phyloP scores from a whole-genome alignment of 1,140 invertebrate genomes.

The Trichomalopsis sarcophagae region DNA sequence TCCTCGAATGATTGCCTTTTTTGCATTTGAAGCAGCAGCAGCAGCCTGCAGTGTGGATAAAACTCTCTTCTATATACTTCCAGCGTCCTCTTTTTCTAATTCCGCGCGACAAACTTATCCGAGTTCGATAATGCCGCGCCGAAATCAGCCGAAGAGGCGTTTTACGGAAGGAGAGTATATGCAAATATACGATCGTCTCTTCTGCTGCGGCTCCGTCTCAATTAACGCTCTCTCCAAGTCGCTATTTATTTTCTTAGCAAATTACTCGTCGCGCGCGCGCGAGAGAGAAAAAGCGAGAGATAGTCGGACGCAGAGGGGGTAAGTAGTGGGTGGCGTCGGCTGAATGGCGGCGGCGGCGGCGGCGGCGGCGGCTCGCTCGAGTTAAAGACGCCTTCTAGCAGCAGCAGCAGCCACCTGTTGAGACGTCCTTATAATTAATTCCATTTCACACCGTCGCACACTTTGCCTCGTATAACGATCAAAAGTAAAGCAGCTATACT shows the following conservation, averaged over 20 bases:
- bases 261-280: slow-evolving; percentile 66
- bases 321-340: slow-evolving; percentile 29
- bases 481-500: slow-evolving; percentile 41
- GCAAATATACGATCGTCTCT: slow-evolving; percentile 4
- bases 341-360: slow-evolving; percentile 34
- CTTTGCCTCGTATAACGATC: slow-evolving; percentile 51
- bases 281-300: slow-evolving; percentile 40
- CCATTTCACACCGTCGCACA: slow-evolving; percentile 72
- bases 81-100: slow-evolving; percentile 20
- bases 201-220: slow-evolving; percentile 50
- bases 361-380: slow-evolving; percentile 40
- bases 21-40: slow-evolving; percentile 44
- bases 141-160: no score
- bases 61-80: slow-evolving; percentile 9
- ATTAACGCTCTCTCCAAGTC: slow-evolving; percentile 60
- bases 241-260: slow-evolving; percentile 73
- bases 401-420: slow-evolving; percentile 72
- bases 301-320: slow-evolving; percentile 39
- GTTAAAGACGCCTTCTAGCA: slow-evolving; percentile 72
- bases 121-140: no score
- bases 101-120: neutral
- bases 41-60: slow-evolving; percentile 27
- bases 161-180: no score
- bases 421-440: slow-evolving; percentile 74
- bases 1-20: slow-evolving; percentile 50